A percentile compares a stretch with the other conserved stretches of the same genome.
Conservation (phyloP, 2,888 invertebrate genomes). For the Pyrrhia umbra region DNA sequence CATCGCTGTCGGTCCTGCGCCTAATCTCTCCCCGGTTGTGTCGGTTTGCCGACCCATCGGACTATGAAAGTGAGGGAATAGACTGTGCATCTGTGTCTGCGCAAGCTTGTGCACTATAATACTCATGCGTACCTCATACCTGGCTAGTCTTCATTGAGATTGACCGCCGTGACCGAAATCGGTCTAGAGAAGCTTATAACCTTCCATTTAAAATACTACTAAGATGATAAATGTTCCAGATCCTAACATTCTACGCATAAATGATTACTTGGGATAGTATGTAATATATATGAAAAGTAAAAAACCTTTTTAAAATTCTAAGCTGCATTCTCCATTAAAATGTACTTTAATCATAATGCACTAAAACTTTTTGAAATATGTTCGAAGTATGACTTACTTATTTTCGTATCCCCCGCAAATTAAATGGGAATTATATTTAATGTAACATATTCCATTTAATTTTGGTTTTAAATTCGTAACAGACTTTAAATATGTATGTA, state of each 20-base stretch:
- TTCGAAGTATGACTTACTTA: conserved; percentile 1
- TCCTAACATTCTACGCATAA: conserved; percentile 12
- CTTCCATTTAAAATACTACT: neutral
- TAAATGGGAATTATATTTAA: no score
- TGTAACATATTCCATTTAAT: no score
- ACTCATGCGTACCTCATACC: no score
- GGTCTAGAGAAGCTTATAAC: neutral
- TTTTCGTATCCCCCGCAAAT: neutral
- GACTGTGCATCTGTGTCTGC: no score
- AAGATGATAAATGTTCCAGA: conserved; percentile 11
- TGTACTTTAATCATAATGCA: conserved; percentile 2
- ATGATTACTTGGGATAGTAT: neutral
- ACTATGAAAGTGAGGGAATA: no score
- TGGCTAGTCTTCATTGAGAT: no score
- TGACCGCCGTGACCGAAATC: no score
- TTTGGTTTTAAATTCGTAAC: neutral
- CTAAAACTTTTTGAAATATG: conserved; percentile 10
- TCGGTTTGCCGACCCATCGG: no score
- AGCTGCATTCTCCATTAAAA: conserved; percentile 10
- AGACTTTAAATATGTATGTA: neutral
- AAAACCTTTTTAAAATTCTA: conserved; percentile 6
- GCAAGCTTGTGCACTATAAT: no score
- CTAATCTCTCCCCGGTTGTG: no score
- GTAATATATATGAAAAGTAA: neutral
- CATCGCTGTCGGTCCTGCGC: no score